Evolutionary conservation across 2,113 vertebrate genomes (phyloP).

Genomic region (Galemys pyrenaicus): DNA sequence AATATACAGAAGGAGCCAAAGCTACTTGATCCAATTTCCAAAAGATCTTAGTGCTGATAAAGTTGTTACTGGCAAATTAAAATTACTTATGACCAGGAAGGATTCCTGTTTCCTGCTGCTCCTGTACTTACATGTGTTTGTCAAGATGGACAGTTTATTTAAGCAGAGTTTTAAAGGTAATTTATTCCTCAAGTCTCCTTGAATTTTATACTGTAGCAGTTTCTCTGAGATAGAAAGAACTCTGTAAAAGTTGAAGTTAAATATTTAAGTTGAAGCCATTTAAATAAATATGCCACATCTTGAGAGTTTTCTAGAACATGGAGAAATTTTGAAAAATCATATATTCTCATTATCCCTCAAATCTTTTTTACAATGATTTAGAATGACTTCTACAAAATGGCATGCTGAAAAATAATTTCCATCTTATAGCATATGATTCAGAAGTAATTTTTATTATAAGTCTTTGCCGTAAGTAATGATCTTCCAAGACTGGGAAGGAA

Average conservation of each 20-base stretch:
- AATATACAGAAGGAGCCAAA: background rate
- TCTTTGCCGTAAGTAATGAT: constrained; percentile 50
- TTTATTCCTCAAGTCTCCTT: background rate
- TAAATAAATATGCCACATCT: constrained; percentile 42
- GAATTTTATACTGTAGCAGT: background rate
- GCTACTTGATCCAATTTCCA: background rate
- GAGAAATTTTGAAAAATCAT: background rate
- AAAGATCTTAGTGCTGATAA: background rate
- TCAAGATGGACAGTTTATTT: background rate
- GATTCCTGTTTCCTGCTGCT: background rate
- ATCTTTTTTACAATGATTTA: constrained; percentile 5
- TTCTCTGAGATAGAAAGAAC: background rate
- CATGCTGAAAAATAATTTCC: constrained; percentile 20
- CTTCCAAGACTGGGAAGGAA: constrained; percentile 41
- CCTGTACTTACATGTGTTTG: background rate
- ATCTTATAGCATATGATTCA: constrained; percentile 41
- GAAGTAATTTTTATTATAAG: constrained; percentile 67
- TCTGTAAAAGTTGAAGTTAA: constrained; percentile 17
- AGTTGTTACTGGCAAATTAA: background rate
- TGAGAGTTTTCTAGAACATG: background rate
- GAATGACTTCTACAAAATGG: constrained; percentile 14
- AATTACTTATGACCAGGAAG: background rate
- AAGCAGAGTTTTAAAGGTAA: background rate
- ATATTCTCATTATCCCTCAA: background rate
- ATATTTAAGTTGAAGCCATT: constrained; percentile 52